Conservation (phyloP, 2,113 vertebrate species). For the Actenoides hombroni region DNA sequence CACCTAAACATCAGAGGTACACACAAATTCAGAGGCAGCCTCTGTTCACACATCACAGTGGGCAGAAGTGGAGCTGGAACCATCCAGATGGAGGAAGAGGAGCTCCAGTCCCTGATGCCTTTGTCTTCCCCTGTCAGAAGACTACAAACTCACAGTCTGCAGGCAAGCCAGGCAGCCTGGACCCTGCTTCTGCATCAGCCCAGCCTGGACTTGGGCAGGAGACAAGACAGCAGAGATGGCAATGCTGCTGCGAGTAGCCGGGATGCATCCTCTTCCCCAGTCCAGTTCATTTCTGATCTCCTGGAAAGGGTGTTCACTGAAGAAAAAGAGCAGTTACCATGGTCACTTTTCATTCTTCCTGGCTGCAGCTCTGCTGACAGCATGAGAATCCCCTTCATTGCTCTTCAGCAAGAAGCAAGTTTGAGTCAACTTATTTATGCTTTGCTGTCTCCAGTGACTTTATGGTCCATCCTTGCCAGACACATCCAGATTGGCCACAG, state of each 20-base stretch:
- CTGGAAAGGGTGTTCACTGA: neutral
- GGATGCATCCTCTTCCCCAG: neutral
- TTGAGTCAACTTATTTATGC: neutral
- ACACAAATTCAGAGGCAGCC: neutral
- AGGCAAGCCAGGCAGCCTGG: neutral
- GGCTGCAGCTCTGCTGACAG: constrained; percentile 32
- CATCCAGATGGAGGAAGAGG: neutral
- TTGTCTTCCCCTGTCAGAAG: neutral
- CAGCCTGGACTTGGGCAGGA: neutral
- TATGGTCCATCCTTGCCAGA: constrained; percentile 13
- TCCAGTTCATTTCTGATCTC: neutral
- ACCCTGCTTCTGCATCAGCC: neutral
- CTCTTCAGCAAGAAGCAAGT: constrained; percentile 17
- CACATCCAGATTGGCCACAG: neutral
- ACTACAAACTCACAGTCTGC: neutral
- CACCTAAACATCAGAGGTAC: neutral
- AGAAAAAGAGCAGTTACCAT: constrained; percentile 15
- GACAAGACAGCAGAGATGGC: neutral
- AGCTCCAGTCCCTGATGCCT: neutral
- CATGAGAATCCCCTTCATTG: constrained; percentile 12
- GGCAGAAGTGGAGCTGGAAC: neutral
- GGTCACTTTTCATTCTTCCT: constrained; percentile 17
- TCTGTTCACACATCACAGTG: neutral
- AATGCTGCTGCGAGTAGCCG: neutral
- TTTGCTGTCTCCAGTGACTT: constrained; percentile 7